A percentile compares a stretch with the other conserved stretches of the same genome.
phyloP scores from a whole-genome alignment of 2,113 vertebrate genomes.

The Blennius ocellaris region DNA sequence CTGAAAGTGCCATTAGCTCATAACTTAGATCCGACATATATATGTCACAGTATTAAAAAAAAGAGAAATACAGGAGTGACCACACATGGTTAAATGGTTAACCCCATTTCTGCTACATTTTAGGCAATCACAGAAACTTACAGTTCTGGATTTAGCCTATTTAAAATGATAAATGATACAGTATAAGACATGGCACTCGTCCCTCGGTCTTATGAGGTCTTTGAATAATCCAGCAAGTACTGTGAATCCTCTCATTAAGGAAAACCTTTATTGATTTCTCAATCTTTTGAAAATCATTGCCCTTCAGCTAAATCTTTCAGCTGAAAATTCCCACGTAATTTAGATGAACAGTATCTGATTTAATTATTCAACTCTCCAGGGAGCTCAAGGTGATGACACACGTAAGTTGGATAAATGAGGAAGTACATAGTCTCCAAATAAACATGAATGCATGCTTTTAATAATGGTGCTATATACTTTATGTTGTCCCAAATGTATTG shows the following conservation, averaged over 20 bases:
- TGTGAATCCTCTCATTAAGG: conserved; percentile 79
- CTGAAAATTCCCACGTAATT: conserved; percentile 87
- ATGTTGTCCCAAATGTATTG: conserved; percentile 12
- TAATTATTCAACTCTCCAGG: conserved; percentile 80
- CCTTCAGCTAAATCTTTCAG: conserved; percentile 83
- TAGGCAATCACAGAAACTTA: background rate
- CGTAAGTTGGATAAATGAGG: background rate
- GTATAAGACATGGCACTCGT: background rate
- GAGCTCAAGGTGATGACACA: conserved; percentile 44
- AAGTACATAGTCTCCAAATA: conserved; percentile 6
- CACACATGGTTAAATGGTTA: too few relatives aligned
- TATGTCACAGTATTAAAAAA: too few relatives aligned
- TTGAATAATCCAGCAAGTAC: conserved; percentile 38
- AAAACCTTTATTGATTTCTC: conserved; percentile 90
- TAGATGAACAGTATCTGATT: conserved; percentile 80
- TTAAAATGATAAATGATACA: conserved; percentile 10
- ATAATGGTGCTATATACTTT: background rate
- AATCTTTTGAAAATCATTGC: conserved; percentile 87
- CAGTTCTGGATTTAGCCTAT: background rate
- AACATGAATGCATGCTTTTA: conserved; percentile 17
- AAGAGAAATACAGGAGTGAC: too few relatives aligned
- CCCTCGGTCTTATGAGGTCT: conserved; percentile 5
- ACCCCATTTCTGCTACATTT: background rate
- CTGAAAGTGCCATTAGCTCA: too few relatives aligned
- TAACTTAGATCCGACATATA: too few relatives aligned